Evolutionary conservation across 2,113 vertebrate genomes (phyloP).

Genomic region (Scopus umbretta): DNA sequence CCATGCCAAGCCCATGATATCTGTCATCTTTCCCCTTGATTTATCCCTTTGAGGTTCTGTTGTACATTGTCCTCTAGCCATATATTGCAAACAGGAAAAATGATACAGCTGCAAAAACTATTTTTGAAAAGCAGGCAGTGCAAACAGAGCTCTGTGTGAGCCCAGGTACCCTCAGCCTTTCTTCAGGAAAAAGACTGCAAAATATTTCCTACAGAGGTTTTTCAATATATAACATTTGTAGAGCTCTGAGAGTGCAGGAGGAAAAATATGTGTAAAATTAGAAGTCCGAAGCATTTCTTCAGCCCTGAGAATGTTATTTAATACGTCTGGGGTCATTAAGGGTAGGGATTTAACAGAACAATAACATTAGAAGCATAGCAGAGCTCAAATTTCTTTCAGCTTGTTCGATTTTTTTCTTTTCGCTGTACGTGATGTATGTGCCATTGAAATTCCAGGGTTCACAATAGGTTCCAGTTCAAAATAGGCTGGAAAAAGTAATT

Average conservation of each 20-base stretch:
- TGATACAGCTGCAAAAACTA: constrained; percentile 4
- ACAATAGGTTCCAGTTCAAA: background rate
- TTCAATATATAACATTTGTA: background rate
- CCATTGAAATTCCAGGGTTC: background rate
- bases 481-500: background rate
- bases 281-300: constrained; percentile 13
- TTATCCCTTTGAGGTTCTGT: background rate
- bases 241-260: background rate
- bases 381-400: constrained; percentile 18
- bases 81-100: background rate
- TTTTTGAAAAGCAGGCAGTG: background rate
- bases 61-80: background rate
- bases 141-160: background rate
- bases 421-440: background rate
- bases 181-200: background rate
- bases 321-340: constrained; percentile 51
- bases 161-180: background rate
- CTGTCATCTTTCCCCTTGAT: background rate
- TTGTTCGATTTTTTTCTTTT: background rate
- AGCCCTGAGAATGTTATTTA: constrained; percentile 33
- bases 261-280: constrained; percentile 6
- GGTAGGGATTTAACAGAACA: constrained; percentile 37
- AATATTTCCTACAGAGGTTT: background rate
- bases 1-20: background rate
- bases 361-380: constrained; percentile 43